Conservation (phyloP, 2,797 vertebrate species). For the Hemibagrus guttatus region DNA sequence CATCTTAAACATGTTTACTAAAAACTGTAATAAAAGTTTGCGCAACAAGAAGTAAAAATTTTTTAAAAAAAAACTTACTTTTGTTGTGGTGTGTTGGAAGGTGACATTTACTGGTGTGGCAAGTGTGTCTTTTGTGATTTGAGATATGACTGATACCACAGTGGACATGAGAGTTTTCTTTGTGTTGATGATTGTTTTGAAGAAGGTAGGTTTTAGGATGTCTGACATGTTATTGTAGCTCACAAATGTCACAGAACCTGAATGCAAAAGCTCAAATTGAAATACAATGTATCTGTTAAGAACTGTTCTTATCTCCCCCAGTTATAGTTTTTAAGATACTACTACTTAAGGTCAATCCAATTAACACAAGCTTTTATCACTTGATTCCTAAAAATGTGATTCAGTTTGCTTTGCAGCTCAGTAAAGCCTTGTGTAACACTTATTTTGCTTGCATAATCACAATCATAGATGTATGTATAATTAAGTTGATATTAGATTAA, state of each 20-base stretch:
- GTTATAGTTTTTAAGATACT: neutral
- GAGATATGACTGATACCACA: conserved; percentile 62
- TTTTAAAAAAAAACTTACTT: conserved; percentile 54
- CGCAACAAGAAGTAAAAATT: neutral
- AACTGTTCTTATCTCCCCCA: neutral
- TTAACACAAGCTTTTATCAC: too few species aligned
- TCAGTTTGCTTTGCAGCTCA: too few species aligned
- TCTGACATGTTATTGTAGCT: conserved; percentile 6
- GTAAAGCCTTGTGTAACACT: too few species aligned
- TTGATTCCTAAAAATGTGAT: too few species aligned
- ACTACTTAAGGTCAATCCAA: neutral
- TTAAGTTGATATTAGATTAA: too few species aligned
- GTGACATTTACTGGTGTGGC: conserved; percentile 69
- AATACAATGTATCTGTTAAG: neutral
- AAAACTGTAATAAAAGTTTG: neutral
- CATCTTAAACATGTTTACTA: neutral
- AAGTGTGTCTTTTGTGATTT: conserved; percentile 48
- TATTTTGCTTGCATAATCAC: too few species aligned
- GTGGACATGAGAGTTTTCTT: conserved; percentile 12
- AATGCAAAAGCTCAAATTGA: neutral
- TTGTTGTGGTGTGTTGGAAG: conserved; percentile 64
- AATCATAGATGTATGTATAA: too few species aligned
- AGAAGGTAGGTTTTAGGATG: conserved; percentile 21
- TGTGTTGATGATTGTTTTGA: neutral
- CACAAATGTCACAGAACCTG: conserved; percentile 13